Percentiles rank a stretch among this genome's conserved stretches.
These are phyloP conservation scores for Coreoperca whiteheadi DNA, from an alignment of 2,113 vertebrate species.

Conservation along the genomic window DNA sequence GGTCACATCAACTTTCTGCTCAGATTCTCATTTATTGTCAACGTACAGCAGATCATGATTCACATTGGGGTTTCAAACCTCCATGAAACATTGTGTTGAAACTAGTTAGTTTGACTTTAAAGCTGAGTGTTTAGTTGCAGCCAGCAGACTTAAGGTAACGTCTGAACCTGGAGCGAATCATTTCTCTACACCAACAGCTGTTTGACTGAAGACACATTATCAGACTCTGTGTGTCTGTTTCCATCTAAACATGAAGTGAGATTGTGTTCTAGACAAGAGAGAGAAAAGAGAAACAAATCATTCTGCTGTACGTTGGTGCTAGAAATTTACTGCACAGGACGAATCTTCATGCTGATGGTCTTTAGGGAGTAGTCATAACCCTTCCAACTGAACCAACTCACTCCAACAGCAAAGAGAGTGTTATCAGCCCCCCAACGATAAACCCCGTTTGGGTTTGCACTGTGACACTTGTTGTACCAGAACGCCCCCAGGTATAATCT, in stretches of 20 bases:
- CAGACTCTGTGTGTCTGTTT: too few species aligned
- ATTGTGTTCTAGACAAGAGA: neutral
- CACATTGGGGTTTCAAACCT: neutral
- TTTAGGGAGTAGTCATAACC: slow-evolving; percentile 34
- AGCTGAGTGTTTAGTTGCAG: too few species aligned
- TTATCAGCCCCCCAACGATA: slow-evolving; percentile 44
- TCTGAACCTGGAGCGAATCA: neutral
- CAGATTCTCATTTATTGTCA: neutral
- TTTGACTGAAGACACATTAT: too few species aligned
- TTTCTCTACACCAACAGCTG: too few species aligned
- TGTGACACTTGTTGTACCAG: neutral
- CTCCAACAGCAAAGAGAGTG: fast-evolving
- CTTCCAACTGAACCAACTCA: fast-evolving
- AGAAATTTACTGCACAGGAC: slow-evolving; percentile 34
- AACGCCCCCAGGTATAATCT: neutral
- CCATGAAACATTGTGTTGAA: neutral
- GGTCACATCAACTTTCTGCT: neutral
- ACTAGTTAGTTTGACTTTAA: too few species aligned
- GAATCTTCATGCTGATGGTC: slow-evolving; percentile 51
- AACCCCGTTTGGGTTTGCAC: slow-evolving; percentile 28
- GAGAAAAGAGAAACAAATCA: neutral
- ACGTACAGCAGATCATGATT: neutral
- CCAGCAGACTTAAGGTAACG: neutral
- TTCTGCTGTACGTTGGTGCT: neutral
- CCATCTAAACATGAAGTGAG: neutral